These are phyloP conservation scores for Chelonus insularis DNA, from an alignment of 1,140 invertebrate species.

Conservation along the genomic window DNA sequence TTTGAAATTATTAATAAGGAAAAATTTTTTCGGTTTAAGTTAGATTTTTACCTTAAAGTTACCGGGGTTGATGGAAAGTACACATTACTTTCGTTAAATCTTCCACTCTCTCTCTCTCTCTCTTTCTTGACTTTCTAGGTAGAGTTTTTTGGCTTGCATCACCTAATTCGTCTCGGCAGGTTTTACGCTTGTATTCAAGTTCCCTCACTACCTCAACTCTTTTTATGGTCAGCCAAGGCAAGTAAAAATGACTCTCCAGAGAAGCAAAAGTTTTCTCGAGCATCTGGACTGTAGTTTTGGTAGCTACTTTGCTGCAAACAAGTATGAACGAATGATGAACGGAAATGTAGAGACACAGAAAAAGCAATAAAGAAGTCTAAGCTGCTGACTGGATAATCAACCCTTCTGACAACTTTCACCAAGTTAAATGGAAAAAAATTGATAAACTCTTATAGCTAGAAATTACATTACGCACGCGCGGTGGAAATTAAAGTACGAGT, in stretches of 20 bases:
- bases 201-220: not conserved
- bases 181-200: not conserved
- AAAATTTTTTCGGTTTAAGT: too few relatives aligned
- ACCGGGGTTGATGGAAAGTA: slow-evolving; percentile 1
- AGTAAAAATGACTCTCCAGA: slow-evolving; percentile 19
- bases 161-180: slow-evolving; percentile 19
- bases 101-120: not conserved
- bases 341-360: not conserved
- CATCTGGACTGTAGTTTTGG: slow-evolving; percentile 4
- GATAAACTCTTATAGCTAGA: not conserved
- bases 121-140: slow-evolving; percentile 1
- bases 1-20: too few relatives aligned
- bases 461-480: too few relatives aligned
- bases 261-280: slow-evolving; percentile 11
- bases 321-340: slow-evolving; percentile 8
- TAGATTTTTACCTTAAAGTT: not conserved
- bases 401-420: slow-evolving; percentile 9
- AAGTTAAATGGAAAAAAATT: slow-evolving; percentile 9
- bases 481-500: too few relatives aligned
- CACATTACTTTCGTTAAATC: slow-evolving; percentile 13
- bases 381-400: slow-evolving; percentile 14
- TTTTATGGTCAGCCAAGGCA: slow-evolving; percentile 13
- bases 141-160: not conserved
- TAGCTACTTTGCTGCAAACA: not conserved
- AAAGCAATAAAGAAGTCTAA: slow-evolving; percentile 15